Percentiles rank a stretch among this genome's conserved stretches.
These are phyloP conservation scores for Bubalus kerabau DNA, from an alignment of 2,113 vertebrate species.

Conservation along the genomic window DNA sequence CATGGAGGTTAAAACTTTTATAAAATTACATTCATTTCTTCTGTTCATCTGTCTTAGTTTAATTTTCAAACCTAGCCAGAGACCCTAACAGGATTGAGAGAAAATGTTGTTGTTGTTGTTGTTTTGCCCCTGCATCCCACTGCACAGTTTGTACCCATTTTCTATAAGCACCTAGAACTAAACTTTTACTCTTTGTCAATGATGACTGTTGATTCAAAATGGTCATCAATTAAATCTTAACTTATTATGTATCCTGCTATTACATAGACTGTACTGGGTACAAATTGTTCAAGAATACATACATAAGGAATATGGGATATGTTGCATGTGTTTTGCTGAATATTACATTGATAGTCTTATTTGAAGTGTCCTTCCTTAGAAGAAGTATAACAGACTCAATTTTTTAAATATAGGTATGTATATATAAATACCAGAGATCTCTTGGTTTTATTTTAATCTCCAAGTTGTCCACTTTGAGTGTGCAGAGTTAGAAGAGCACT, in stretches of 20 bases:
- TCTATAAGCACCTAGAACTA: neutral
- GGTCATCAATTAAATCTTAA: neutral
- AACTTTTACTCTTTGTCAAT: neutral
- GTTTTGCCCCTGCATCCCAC: neutral
- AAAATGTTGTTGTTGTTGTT: neutral
- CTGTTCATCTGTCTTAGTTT: neutral
- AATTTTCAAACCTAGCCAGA: neutral
- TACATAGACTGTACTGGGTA: neutral
- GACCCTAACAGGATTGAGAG: neutral
- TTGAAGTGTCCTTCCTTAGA: neutral
- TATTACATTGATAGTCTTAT: neutral
- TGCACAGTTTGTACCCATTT: neutral
- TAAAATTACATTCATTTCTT: neutral
- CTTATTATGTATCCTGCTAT: neutral
- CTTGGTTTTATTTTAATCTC: slow-evolving; percentile 36
- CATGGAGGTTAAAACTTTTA: neutral
- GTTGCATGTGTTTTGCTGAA: neutral
- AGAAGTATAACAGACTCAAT: neutral
- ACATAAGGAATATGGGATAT: neutral
- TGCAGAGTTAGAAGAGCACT: neutral
- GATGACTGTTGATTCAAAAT: neutral
- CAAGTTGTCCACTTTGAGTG: neutral
- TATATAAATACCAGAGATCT: neutral
- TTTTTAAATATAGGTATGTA: neutral
- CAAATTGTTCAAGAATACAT: neutral